Conservation (phyloP, 2,797 vertebrate species). For the Sitta carolinensis region DNA sequence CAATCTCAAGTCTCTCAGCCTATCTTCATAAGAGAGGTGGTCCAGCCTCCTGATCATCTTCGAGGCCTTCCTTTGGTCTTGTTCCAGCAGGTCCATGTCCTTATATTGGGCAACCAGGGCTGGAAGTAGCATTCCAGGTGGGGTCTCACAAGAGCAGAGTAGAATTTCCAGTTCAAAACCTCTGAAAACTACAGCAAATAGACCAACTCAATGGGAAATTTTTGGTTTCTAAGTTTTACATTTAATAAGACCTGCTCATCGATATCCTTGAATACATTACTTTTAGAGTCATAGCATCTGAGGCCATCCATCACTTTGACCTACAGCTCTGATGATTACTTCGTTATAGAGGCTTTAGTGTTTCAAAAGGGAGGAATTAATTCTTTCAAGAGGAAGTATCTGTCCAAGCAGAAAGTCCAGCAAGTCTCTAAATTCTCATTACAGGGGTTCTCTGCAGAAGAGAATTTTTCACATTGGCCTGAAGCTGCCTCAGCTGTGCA, state of each 20-base stretch:
- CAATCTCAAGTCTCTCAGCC: background rate
- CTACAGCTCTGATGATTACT: background rate
- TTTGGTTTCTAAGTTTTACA: background rate
- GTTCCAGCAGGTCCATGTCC: background rate
- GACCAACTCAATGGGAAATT: background rate
- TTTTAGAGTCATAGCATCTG: background rate
- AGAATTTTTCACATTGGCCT: background rate
- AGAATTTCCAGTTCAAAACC: background rate
- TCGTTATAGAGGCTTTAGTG: background rate
- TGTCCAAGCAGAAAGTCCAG: background rate
- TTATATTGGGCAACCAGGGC: background rate
- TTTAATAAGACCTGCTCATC: background rate
- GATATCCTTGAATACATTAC: background rate
- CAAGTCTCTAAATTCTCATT: conserved; percentile 14
- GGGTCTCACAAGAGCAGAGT: background rate
- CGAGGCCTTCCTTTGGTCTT: background rate
- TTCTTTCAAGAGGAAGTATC: background rate
- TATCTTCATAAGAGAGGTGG: background rate
- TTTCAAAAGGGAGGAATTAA: background rate
- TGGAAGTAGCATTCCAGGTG: background rate
- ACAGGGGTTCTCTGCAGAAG: background rate
- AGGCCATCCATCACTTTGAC: background rate
- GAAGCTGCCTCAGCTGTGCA: background rate
- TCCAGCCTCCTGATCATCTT: background rate
- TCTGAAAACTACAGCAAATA: background rate